Evolutionary conservation across 2,797 vertebrate species (phyloP), one percentile per base, ranked within the genome.

Genomic region (Salarias fasciatus): DNA sequence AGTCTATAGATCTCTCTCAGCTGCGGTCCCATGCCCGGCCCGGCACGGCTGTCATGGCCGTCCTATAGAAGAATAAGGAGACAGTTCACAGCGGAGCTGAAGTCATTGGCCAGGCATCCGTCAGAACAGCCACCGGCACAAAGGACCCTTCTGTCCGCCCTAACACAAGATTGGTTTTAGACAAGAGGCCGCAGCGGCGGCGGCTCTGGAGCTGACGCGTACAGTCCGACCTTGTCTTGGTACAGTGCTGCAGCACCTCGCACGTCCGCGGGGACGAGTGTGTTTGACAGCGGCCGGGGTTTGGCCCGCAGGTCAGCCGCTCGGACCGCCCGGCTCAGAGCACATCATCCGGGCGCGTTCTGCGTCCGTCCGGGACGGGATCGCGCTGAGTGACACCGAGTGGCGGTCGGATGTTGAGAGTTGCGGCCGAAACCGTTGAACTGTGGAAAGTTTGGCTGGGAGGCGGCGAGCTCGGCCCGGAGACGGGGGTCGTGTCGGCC

Each of bases 101-200:
- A 89, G 92, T 93, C 91, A 93, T 88, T 65, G 45, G 75, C 76
- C 77, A 89, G 79, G 78, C 87, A 89, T 92, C 79, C 53, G 29
- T 89, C 88, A 86, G 85, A 84, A 74, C 80, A 78, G 13, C 55
- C 64, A 71, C 49, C 49, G 30, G 46, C 61, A 92, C 91, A 93
- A 89, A 82, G 69, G 37, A 40, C 31, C 50, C 52, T 76, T 85
- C 74, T 92, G 90, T 91, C 54, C 48, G 43, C 13, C 4, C 56
- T 75, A 79, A 87, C 71, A 90, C 84, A 87, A 88, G 47, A 74
- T 91, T 91, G 71, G 72, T 82, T 90, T 88, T 86, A 80, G 83
- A 79, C 69, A 53, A 79, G 76, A 72, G 77, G 59, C 55, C 14
- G 33, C 57, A 73, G 51, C 41, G 36, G 40, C 55, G 36, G 70